These are phyloP conservation scores for Hephaestus fuliginosus DNA, from an alignment of 2,797 vertebrate genomes.

Conservation along the genomic window DNA sequence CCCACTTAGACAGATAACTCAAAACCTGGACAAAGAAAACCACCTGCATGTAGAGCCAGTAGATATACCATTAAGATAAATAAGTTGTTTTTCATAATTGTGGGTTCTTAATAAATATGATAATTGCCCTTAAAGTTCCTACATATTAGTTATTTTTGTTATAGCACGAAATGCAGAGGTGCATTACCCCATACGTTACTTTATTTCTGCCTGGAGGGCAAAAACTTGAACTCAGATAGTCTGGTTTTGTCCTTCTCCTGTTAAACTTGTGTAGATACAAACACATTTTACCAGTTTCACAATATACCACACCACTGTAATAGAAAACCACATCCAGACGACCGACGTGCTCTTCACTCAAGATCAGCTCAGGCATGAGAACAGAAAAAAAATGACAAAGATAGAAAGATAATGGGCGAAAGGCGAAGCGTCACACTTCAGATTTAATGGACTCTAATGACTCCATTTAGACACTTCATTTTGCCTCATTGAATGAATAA, in stretches of 20 bases:
- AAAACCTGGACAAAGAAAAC: neutral
- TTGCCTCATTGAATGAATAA: constrained; percentile 62
- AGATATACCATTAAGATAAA: neutral
- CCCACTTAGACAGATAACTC: neutral
- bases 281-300: neutral
- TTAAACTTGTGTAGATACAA: neutral
- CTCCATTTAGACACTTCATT: constrained; percentile 78
- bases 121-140: neutral
- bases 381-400: constrained; percentile 21
- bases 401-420: constrained; percentile 60
- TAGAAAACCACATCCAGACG: constrained; percentile 20
- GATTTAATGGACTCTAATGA: constrained; percentile 78
- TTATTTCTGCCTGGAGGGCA: constrained; percentile 26
- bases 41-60: neutral
- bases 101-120: neutral
- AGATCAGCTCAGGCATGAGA: constrained; percentile 37
- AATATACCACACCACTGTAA: neutral
- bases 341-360: constrained; percentile 17
- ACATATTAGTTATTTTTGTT: neutral
- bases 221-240: constrained; percentile 1
- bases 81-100: neutral
- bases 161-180: constrained; percentile 9
- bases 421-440: constrained; percentile 67
- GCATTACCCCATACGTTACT: neutral
- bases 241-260: neutral